Base-by-base conservation (phyloP, 2,113 vertebrate genomes). In the Sturnus vulgaris region DNA sequence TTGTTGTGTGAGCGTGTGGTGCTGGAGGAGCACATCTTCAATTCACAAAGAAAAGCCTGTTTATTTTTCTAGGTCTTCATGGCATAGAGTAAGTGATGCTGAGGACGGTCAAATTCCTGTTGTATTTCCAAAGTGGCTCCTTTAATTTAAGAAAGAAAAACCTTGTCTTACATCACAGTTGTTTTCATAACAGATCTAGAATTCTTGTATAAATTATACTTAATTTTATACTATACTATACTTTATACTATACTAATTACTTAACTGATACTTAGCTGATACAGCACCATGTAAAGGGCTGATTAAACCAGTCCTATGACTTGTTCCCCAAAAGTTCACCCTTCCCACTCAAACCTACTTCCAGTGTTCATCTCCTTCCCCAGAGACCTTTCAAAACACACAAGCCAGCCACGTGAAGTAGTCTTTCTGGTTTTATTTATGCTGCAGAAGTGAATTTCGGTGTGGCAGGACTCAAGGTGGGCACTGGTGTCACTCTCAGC, bases 331-430 rank as follows among this genome's bases (percentile, higher is more conserved):
- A 14, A 81, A 64, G 10, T 20, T 82, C 20, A 27, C 16, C 61
- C 20, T 52, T 71, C 24, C 31, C 17, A 27, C 15, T 15, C 15
- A 56, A 64, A 40, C 9, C 3, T 11, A 8, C 16, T 44, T 16
- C 15, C 15, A 64, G 27, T 0, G 0, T 50, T 86, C 6, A 2
- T 68, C 15, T 75, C 8, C 50, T 85, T 57, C 33, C 27, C 19
- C 11, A 68, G 28, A 82, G 89, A 65, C 18, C 9, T 82, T 76
- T 52, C 33, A 90, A 61, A 94, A 33, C 28, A 69, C 17, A 46
- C 0, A 8, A 22, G 15, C 68, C 19, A 49, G 18, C 10, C 10
- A 3, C 0, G 5, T 30, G 1, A 49, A 63, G n/a, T 14, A 24
- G 39, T 56, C 71, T 17, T 39, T 73, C 24, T 56, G 27, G 2